A percentile compares a stretch with the other conserved stretches of the same genome.
These are phyloP conservation scores for Lordiphosa collinella DNA, from an alignment of 1,140 invertebrate genomes.

Conservation along the genomic window DNA sequence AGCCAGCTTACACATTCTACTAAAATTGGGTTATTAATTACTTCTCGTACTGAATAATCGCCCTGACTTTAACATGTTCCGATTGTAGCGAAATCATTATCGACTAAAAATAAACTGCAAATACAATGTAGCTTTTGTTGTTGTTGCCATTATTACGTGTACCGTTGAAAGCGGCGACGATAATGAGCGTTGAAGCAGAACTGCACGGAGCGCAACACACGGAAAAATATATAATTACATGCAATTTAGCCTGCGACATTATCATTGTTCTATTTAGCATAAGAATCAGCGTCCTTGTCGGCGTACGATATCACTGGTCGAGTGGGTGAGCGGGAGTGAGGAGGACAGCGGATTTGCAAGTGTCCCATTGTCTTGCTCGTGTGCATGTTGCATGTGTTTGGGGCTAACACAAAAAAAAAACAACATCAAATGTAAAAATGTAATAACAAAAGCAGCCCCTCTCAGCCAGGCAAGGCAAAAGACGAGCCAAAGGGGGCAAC, in stretches of 20 bases:
- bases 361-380: conserved; percentile 35
- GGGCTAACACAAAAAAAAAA: conserved; percentile 39
- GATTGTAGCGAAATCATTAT: not conserved
- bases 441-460: conserved; percentile 53
- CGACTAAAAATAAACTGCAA: not conserved
- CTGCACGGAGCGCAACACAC: conserved; percentile 20
- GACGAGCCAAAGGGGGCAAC: conserved; percentile 35
- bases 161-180: conserved; percentile 8
- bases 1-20: no score
- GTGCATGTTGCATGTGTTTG: conserved; percentile 58
- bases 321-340: conserved; percentile 7
- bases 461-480: conserved; percentile 42
- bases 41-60: no score
- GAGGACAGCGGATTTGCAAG: conserved; percentile 21
- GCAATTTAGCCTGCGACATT: conserved; percentile 77
- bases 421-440: conserved; percentile 65
- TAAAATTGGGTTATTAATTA: no score
- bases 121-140: conserved; percentile 10
- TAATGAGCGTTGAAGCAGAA: conserved; percentile 42
- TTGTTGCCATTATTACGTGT: conserved; percentile 22
- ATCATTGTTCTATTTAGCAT: conserved; percentile 75
- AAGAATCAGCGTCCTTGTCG: conserved; percentile 46
- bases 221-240: conserved; percentile 74
- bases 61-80: no score
- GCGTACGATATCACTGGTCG: conserved; percentile 1